Evolutionary conservation across 2,888 invertebrate genomes (phyloP).

Genomic region (Acanthosoma haemorrhoidale): DNA sequence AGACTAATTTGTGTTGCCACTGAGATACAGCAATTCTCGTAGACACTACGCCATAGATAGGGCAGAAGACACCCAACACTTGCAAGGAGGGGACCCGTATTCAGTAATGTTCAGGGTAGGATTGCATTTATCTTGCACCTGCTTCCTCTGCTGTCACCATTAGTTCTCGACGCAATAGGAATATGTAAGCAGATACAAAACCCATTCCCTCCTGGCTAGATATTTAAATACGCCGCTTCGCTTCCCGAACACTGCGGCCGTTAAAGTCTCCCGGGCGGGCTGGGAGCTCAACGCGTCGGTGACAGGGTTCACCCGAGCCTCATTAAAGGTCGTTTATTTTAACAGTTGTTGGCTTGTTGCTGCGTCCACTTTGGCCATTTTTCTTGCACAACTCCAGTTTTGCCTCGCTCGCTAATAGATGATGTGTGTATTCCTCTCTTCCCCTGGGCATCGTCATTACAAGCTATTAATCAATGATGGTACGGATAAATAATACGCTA

Average conservation of each 20-base stretch:
- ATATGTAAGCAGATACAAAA: not conserved
- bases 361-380: not conserved
- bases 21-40: too few species aligned
- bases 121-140: slow-evolving; percentile 14
- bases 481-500: too few species aligned
- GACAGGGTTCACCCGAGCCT: not conserved
- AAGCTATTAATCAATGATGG: too few species aligned
- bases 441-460: not conserved
- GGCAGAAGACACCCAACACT: not conserved
- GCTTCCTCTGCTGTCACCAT: slow-evolving; percentile 5
- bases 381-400: not conserved
- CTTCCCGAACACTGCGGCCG: not conserved
- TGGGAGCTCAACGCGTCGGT: not conserved
- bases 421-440: too few species aligned
- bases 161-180: slow-evolving; percentile 5
- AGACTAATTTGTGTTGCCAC: too few species aligned
- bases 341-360: too few species aligned
- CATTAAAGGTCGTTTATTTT: not conserved
- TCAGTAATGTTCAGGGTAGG: too few species aligned
- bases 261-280: slow-evolving; percentile 1
- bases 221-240: too few species aligned
- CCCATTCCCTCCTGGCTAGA: too few species aligned
- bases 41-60: not conserved
- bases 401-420: not conserved
- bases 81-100: not conserved